Evolutionary conservation across 2,797 vertebrate species (phyloP), one percentile per base, ranked within the genome.

Genomic region (Catharus ustulatus): DNA sequence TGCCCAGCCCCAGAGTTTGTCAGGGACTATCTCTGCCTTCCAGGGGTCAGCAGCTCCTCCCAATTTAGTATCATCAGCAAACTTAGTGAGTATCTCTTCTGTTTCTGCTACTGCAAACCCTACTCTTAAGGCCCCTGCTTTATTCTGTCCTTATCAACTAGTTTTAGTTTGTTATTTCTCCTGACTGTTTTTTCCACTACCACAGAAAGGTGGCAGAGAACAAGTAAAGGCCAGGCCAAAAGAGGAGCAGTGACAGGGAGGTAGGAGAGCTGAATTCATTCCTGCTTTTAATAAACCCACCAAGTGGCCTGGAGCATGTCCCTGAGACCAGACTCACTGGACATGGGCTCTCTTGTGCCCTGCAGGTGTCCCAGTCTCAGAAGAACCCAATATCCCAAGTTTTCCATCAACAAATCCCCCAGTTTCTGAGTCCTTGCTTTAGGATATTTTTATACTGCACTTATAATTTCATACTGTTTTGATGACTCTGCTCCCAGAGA

Each of bases 261-360:
- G 8, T 42, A 38, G 57, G 23, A 92, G 57, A 84, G 46, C 54
- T 48, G 72, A 52, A 45, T 38, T 66, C 5, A 20, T 14, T 77
- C 76, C 21, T 67, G 29, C 68, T 91, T 61, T 64, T 64, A 57
- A 46, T 19, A 57, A 78, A 74, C 15, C 36, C 32, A 29, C 26
- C 34, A 30, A 49, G 57, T 36, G 24, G 43, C n/a, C 23, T 27
- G 23, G 11, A n/a, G 24, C n/a, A 40, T 1, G 3, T 26, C 18
- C 48, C 19, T n/a, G 43, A 7, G 26, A 24, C 5, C 59, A 52
- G 55, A 45, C 21, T 62, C 72, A 38, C 49, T 27, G 42, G 22
- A 55, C 40, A 36, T 5, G 0, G 1, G n/a, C 30, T 84, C 58
- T 59, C 75, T 52, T 1, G 0, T 30, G 34, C 38, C 49, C 48